phyloP scores from a whole-genome alignment of 2,888 invertebrate genomes.

The Amphipyra tragopoginis region DNA sequence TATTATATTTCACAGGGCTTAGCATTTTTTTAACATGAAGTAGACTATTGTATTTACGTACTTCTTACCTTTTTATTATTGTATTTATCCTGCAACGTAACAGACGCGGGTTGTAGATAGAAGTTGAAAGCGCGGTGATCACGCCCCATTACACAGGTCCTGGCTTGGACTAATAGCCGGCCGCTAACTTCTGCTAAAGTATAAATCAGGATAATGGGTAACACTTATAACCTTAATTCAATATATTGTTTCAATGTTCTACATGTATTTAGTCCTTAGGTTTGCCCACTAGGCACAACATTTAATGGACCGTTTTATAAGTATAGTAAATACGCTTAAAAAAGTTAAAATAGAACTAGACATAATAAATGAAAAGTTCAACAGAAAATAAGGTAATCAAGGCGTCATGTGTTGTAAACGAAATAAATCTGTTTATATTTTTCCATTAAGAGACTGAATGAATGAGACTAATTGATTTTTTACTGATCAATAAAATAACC shows the following conservation, averaged over 20 bases:
- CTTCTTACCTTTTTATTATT: conserved; percentile 39
- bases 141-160: conserved; percentile 69
- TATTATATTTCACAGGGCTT: conserved; percentile 46
- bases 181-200: conserved; percentile 64
- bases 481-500: conserved; percentile 31
- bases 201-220: conserved; percentile 66
- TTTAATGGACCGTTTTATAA: not conserved
- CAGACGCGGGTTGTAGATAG: conserved; percentile 51
- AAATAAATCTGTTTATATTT: not conserved
- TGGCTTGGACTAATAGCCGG: conserved; percentile 67
- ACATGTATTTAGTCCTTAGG: conserved; percentile 22
- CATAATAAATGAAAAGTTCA: too few relatives aligned
- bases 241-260: conserved; percentile 49
- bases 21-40: conserved; percentile 47
- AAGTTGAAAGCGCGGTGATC: conserved; percentile 65
- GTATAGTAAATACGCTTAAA: not conserved
- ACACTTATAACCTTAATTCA: conserved; percentile 61
- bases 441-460: not conserved
- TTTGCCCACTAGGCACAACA: conserved; percentile 12
- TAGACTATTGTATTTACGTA: conserved; percentile 37
- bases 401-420: too few relatives aligned
- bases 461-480: not conserved
- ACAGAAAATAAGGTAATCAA: too few relatives aligned
- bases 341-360: not conserved
- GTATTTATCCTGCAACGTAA: conserved; percentile 42